These are phyloP conservation scores for Steromphala cineraria DNA, from an alignment of 2,888 invertebrate species.

Conservation along the genomic window DNA sequence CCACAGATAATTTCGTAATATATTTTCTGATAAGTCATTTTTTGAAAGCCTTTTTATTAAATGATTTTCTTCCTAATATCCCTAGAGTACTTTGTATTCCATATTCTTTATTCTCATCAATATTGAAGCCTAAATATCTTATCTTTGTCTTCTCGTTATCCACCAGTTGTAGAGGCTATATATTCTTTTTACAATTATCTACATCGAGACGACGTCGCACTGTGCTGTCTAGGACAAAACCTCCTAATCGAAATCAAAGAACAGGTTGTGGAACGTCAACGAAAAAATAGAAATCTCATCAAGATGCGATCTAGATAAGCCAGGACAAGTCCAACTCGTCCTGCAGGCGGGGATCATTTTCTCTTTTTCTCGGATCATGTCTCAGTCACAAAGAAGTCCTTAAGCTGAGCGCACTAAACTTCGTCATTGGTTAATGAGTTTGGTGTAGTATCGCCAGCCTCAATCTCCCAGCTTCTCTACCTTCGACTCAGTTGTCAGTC, in stretches of 20 bases:
- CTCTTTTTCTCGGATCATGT: conserved; percentile 7
- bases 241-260: conserved; percentile 13
- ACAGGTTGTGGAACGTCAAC: background rate
- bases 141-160: no score
- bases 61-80: no score
- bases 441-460: background rate
- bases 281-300: conserved; percentile 13
- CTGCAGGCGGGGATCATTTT: background rate
- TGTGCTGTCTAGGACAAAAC: background rate
- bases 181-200: no score
- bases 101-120: no score
- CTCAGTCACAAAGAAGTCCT: background rate
- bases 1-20: no score
- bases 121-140: no score
- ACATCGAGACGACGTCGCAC: no score
- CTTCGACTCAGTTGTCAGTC: conserved; percentile 16
- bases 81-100: no score
- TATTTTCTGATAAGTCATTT: no score
- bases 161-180: no score
- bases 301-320: background rate
- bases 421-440: conserved; percentile 5
- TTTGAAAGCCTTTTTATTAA: no score
- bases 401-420: background rate
- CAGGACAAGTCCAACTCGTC: background rate
- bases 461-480: background rate